Evolutionary conservation across 2,888 invertebrate genomes (phyloP), one percentile per base, ranked within the genome.

Genomic region (Drosophila longiperda): DNA sequence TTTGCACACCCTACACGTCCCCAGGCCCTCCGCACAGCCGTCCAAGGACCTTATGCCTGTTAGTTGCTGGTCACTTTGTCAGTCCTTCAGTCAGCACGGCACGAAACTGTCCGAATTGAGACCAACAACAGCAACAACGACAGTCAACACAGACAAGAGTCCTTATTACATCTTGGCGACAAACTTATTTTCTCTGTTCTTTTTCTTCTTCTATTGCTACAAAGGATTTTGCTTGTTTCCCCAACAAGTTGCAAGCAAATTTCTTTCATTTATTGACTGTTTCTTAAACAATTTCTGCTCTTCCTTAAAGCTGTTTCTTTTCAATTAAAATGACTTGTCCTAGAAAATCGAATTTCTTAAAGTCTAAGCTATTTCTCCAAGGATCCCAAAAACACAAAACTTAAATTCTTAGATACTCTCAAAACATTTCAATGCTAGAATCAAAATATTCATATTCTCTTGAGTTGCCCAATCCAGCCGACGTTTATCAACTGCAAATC

Each of bases 121-220:
- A 63, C 52, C 50, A 64, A 80, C 75, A 65, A 74, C 17, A 38
- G 26, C 23, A 45, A 15, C 66, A 63, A 63, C 78, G 63, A 73
- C 65, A 63, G 50, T 58, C 63, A 52, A 62, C 23, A 45, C 15
- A 66, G 76, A 61, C 80, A 68, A 70, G 66, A 70, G 78, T 80
- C 70, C 89, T 86, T 83, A 83, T 90, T 83, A 83, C 89, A 77
- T 86, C 83, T 81, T 73, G 89, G 83, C 83, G 90, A 87, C 90
- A 79, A 86, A 69, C 82, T 83, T 73, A 64, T 78, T 78, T 72
- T 67, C 65, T 72, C 58, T 68, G 57, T 75, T 84, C 70, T 67
- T 50, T 17, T 48, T 17, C 48, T 40, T 48, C 58, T 55, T 48
- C 59, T 20, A 48, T 53, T 48, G 23, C 55, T 62, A 40, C 62